These are phyloP conservation scores for Spodoptera picta DNA, from an alignment of 2,888 invertebrate genomes.

Conservation along the genomic window DNA sequence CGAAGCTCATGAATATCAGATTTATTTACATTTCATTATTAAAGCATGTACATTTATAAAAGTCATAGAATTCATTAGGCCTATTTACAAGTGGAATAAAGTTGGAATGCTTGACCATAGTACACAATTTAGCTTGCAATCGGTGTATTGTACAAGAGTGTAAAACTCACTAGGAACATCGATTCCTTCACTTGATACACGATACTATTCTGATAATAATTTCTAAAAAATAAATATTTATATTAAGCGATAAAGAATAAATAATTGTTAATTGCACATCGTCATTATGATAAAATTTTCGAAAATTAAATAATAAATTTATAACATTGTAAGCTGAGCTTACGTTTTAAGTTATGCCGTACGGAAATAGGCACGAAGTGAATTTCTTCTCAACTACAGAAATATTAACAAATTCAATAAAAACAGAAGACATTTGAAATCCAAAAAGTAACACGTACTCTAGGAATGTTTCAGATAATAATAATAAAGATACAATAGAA, in stretches of 20 bases:
- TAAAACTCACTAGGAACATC: slow-evolving; percentile 83
- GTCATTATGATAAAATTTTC: slow-evolving; percentile 80
- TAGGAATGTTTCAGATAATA: slow-evolving; percentile 85
- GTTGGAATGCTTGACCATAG: slow-evolving; percentile 86
- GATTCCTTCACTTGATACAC: slow-evolving; percentile 75
- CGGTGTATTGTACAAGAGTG: slow-evolving; percentile 78
- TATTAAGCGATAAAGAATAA: slow-evolving; percentile 85
- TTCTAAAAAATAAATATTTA: slow-evolving; percentile 86
- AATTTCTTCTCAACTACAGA: slow-evolving; percentile 65
- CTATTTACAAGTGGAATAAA: slow-evolving; percentile 88
- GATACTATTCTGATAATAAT: slow-evolving; percentile 78
- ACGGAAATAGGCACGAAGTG: slow-evolving; percentile 77
- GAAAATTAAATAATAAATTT: slow-evolving; percentile 75
- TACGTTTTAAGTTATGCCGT: slow-evolving; percentile 70
- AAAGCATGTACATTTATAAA: slow-evolving; percentile 83
- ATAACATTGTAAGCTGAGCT: slow-evolving; percentile 80
- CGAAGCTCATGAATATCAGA: slow-evolving; percentile 78
- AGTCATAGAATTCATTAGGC: slow-evolving; percentile 84
- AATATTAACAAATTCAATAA: slow-evolving; percentile 66
- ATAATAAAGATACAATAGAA: slow-evolving; percentile 75
- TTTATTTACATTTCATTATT: slow-evolving; percentile 84
- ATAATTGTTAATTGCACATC: slow-evolving; percentile 86
- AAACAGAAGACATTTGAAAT: slow-evolving; percentile 62
- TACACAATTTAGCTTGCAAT: slow-evolving; percentile 78
- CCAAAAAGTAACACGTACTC: slow-evolving; percentile 73